A percentile compares a stretch with the other conserved stretches of the same genome.
These are phyloP conservation scores for Helogale parvula DNA, from an alignment of 2,113 vertebrate genomes.

Conservation along the genomic window DNA sequence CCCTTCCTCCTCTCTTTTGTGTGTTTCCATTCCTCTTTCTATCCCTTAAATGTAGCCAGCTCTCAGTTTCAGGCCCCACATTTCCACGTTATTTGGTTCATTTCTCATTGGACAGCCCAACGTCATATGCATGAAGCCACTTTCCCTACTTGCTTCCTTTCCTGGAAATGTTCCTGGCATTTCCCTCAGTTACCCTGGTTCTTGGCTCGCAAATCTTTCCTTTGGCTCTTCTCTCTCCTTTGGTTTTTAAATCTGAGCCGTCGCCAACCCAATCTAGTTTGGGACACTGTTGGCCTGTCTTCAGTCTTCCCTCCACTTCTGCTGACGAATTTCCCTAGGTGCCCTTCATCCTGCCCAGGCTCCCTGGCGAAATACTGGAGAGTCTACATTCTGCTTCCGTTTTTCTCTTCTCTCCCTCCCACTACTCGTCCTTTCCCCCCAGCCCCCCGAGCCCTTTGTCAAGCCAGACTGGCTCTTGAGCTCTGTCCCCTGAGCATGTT, in stretches of 20 bases:
- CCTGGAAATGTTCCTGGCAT: constrained; percentile 4
- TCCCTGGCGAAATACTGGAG: background rate
- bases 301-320: background rate
- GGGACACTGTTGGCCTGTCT: background rate
- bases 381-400: background rate
- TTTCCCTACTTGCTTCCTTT: background rate
- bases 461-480: background rate
- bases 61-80: background rate
- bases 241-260: background rate
- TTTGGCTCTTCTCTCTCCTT: background rate
- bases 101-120: background rate
- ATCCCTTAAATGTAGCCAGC: background rate
- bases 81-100: background rate
- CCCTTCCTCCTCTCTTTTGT: background rate
- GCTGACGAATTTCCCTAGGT: background rate
- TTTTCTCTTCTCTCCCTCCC: background rate
- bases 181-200: background rate
- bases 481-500: background rate
- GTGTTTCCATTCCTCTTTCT: background rate
- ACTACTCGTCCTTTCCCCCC: background rate
- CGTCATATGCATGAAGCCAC: background rate
- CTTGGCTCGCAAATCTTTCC: background rate
- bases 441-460: background rate
- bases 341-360: background rate
- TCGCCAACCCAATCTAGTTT: background rate